A percentile compares a stretch with the other conserved stretches of the same genome.
These are phyloP conservation scores for Sesia apiformis DNA, from an alignment of 2,888 invertebrate genomes.

Conservation along the genomic window DNA sequence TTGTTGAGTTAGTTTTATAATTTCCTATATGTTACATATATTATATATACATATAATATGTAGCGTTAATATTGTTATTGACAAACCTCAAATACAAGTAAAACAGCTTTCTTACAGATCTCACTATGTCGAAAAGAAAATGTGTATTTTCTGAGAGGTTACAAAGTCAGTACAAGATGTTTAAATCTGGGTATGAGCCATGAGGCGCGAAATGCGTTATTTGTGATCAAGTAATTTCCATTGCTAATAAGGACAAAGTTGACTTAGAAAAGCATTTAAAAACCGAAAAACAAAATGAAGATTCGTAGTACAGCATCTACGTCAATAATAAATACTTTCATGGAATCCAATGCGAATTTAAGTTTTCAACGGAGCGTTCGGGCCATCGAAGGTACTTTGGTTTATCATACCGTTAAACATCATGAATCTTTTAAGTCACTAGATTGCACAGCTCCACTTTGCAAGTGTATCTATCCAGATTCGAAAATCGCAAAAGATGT, in stretches of 20 bases:
- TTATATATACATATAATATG: too few relatives aligned
- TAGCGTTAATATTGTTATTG: too few relatives aligned
- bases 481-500: neutral
- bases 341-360: neutral
- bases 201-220: neutral
- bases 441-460: slow-evolving; percentile 1
- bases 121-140: neutral
- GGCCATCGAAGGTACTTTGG: neutral
- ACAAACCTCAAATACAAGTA: too few relatives aligned
- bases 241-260: neutral
- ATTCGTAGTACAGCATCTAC: neutral
- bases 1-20: too few relatives aligned
- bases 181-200: neutral
- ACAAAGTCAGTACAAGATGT: neutral
- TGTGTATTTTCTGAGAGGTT: neutral
- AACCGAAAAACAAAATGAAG: neutral
- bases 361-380: neutral
- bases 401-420: slow-evolving; percentile 1
- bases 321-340: neutral
- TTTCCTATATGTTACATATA: too few relatives aligned
- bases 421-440: slow-evolving; percentile 1
- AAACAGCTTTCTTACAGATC: neutral
- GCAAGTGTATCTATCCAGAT: slow-evolving; percentile 1
- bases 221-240: neutral
- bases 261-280: neutral